Conservation (phyloP, 2,888 invertebrate species). For the Scelioninae gen. 1 region DNA sequence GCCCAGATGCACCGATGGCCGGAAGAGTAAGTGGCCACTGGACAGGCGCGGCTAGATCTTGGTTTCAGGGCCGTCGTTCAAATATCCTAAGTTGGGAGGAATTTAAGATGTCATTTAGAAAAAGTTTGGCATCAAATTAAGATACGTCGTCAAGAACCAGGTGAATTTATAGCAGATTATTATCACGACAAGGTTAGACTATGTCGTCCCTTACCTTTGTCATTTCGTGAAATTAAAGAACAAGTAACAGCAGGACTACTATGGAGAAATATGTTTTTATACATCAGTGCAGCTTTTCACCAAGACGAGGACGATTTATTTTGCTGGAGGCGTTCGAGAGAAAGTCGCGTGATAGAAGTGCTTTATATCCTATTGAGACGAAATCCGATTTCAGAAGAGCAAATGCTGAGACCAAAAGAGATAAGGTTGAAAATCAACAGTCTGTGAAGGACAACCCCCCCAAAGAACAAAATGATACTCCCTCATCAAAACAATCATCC, state of each 20-base stretch:
- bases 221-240: constrained; percentile 46
- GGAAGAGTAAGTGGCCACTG: constrained; percentile 28
- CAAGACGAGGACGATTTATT: constrained; percentile 27
- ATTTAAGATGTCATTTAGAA: constrained; percentile 2
- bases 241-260: constrained; percentile 47
- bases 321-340: constrained; percentile 13
- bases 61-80: constrained; percentile 19
- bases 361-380: not conserved
- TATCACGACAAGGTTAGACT: constrained; percentile 55
- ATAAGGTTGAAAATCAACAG: not conserved
- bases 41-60: constrained; percentile 19
- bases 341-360: not conserved
- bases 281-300: constrained; percentile 1
- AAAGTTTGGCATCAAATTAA: constrained; percentile 56
- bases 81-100: not conserved
- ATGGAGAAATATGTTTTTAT: constrained; percentile 35
- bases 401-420: not conserved
- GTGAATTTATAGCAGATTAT: constrained; percentile 47
- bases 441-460: not conserved
- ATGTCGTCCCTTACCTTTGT: constrained; percentile 38
- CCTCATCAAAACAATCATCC: no score
- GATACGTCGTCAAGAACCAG: constrained; percentile 24
- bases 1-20: constrained; percentile 60
- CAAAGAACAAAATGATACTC: not conserved
- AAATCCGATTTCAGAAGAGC: not conserved